A percentile compares a stretch with the other conserved stretches of the same genome.
These are phyloP conservation scores for Musca vetustissima DNA, from an alignment of 1,140 invertebrate genomes.

Conservation along the genomic window DNA sequence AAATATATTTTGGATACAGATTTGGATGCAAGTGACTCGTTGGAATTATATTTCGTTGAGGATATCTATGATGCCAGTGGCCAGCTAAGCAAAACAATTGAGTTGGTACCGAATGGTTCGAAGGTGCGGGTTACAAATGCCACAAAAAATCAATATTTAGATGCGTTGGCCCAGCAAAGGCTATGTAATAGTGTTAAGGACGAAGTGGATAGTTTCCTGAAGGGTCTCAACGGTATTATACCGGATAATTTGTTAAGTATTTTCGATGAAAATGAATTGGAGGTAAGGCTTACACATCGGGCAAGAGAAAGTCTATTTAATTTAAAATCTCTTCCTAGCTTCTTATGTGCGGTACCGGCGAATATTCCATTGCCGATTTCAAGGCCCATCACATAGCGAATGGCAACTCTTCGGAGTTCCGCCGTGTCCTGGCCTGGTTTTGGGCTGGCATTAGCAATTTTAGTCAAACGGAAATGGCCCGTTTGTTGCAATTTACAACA, in stretches of 20 bases:
- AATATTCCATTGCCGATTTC: conserved; percentile 88
- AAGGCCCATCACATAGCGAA: conserved; percentile 84
- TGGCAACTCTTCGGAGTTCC: conserved; percentile 80
- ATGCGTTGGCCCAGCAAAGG: conserved; percentile 86
- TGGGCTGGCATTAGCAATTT: conserved; percentile 92
- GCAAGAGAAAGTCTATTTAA: no score
- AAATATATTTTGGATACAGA: conserved; percentile 91
- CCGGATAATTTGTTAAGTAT: conserved; percentile 91
- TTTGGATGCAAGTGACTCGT: conserved; percentile 69
- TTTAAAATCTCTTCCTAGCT: conserved; percentile 60
- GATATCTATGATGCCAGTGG: conserved; percentile 83
- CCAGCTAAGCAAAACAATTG: conserved; percentile 73
- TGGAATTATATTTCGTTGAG: conserved; percentile 86
- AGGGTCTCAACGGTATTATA: conserved; percentile 86
- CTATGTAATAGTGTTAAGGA: conserved; percentile 78
- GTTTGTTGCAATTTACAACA: conserved; percentile 93
- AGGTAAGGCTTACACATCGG: conserved; percentile 66
- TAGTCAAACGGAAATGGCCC: conserved; percentile 89
- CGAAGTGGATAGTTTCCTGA: conserved; percentile 86
- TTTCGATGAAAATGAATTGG: conserved; percentile 95
- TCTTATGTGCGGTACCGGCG: conserved; percentile 89
- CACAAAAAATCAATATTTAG: conserved; percentile 68
- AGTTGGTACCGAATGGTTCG: conserved; percentile 75
- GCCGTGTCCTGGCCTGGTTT: conserved; percentile 87
- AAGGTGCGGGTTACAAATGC: conserved; percentile 56